Evolutionary conservation across 1,140 invertebrate genomes (phyloP).

Genomic region (Drosophila saltans): DNA sequence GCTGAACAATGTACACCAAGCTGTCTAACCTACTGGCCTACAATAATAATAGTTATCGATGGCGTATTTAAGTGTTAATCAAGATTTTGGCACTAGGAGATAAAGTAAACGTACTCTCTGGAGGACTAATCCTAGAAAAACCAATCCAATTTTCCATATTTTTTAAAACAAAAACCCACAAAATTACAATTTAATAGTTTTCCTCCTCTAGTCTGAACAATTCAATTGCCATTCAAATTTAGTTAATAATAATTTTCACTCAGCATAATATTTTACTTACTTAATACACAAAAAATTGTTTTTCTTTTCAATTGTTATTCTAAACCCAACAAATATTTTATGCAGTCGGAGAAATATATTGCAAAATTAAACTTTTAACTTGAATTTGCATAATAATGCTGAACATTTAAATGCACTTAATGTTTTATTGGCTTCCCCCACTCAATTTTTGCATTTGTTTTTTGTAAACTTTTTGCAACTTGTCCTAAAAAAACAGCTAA

Average conservation of each 20-base stretch:
- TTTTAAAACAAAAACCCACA: no score
- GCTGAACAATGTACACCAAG: no score
- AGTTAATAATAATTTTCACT: neutral
- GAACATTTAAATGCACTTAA: slow-evolving; percentile 3
- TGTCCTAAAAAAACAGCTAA: slow-evolving; percentile 38
- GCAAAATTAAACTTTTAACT: slow-evolving; percentile 60
- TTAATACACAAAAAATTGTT: neutral
- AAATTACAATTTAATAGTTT: no score
- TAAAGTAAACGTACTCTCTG: no score
- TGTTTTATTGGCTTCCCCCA: slow-evolving; percentile 23
- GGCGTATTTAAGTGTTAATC: no score
- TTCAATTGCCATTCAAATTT: no score
- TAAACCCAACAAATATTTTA: slow-evolving; percentile 36
- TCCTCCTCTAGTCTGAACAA: no score
- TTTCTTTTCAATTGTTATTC: slow-evolving; percentile 16
- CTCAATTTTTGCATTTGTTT: slow-evolving; percentile 22
- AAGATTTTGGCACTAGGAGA: no score
- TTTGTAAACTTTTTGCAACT: neutral
- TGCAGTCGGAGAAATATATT: slow-evolving; percentile 46
- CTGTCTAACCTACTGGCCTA: no score
- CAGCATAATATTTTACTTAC: neutral
- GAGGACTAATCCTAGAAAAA: no score
- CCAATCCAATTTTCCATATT: no score
- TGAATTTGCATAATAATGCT: slow-evolving; percentile 60
- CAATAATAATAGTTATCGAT: no score